phyloP scores from a whole-genome alignment of 2,797 vertebrate genomes.

The Chanos chanos region DNA sequence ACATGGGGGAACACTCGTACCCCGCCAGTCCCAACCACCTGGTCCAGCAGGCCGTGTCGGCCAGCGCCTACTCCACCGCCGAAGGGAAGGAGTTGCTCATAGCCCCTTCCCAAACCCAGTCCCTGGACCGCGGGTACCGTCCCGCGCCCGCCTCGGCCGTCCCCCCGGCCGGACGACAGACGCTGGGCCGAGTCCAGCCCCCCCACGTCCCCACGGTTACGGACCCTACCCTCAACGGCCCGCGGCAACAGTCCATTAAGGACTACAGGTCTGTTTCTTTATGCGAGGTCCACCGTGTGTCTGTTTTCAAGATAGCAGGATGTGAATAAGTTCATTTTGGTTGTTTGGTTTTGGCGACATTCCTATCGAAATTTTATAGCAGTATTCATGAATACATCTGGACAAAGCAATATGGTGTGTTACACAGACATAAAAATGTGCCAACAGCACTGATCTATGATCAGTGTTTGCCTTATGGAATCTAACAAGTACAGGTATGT shows the following conservation, averaged over 20 bases:
- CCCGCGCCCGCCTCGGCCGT: constrained; percentile 51
- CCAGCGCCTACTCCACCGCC: constrained; percentile 61
- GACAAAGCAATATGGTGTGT: too few species aligned
- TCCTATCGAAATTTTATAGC: too few species aligned
- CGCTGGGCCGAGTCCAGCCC: constrained; percentile 77
- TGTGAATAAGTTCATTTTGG: too few species aligned
- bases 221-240: constrained; percentile 82
- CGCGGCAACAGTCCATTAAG: constrained; percentile 79
- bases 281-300: not conserved
- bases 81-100: constrained; percentile 76
- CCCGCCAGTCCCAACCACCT: constrained; percentile 86
- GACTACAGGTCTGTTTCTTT: constrained; percentile 74
- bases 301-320: not conserved
- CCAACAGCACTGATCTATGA: too few species aligned
- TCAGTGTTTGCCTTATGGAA: too few species aligned
- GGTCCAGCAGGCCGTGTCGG: constrained; percentile 68
- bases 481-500: too few species aligned
- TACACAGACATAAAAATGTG: too few species aligned
- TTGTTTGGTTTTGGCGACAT: too few species aligned
- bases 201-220: constrained; percentile 67
- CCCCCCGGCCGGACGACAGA: constrained; percentile 63
- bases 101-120: constrained; percentile 69
- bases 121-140: constrained; percentile 76
- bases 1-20: constrained; percentile 76
- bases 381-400: too few species aligned